Percentiles rank a stretch among this genome's conserved stretches.
Conservation (phyloP, 1,140 invertebrate genomes). For the Prorops nasuta region DNA sequence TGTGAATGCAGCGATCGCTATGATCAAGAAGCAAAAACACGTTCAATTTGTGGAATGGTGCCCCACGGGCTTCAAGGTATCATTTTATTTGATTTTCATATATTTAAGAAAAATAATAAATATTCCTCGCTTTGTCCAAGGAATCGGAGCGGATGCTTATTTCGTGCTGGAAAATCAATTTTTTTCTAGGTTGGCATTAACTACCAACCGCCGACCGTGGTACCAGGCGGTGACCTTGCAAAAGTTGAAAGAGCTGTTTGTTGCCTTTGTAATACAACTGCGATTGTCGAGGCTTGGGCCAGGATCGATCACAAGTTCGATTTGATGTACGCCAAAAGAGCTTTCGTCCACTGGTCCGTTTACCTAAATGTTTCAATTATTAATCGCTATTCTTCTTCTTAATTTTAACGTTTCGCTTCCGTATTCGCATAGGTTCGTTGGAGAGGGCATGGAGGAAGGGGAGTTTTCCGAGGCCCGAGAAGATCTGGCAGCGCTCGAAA, state of each 20-base stretch:
- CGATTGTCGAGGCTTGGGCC: conserved; percentile 76
- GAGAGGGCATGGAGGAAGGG: conserved; percentile 80
- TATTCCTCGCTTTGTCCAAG: not conserved
- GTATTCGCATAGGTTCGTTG: conserved; percentile 59
- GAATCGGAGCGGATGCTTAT: not conserved
- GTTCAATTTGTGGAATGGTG: conserved; percentile 68
- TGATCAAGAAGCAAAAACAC: conserved; percentile 62
- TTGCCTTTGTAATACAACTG: conserved; percentile 76
- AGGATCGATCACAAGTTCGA: conserved; percentile 73
- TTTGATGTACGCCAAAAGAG: conserved; percentile 73
- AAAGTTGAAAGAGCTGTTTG: conserved; percentile 65
- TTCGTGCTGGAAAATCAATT: not conserved
- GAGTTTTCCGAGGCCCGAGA: conserved; percentile 75
- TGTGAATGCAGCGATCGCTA: conserved; percentile 65
- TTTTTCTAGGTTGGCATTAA: conserved; percentile 62
- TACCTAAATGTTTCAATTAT: no score
- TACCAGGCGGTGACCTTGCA: conserved; percentile 73
- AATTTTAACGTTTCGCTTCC: not conserved
- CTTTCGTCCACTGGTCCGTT: conserved; percentile 77
- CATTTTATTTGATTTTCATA: not conserved
- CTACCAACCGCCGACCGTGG: conserved; percentile 73
- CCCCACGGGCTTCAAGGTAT: conserved; percentile 61
- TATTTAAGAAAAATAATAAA: not conserved
- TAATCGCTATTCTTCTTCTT: not conserved
- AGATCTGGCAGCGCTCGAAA: conserved; percentile 72